Base-by-base conservation (phyloP, 2,888 invertebrate genomes). In the Anodontia alba region DNA sequence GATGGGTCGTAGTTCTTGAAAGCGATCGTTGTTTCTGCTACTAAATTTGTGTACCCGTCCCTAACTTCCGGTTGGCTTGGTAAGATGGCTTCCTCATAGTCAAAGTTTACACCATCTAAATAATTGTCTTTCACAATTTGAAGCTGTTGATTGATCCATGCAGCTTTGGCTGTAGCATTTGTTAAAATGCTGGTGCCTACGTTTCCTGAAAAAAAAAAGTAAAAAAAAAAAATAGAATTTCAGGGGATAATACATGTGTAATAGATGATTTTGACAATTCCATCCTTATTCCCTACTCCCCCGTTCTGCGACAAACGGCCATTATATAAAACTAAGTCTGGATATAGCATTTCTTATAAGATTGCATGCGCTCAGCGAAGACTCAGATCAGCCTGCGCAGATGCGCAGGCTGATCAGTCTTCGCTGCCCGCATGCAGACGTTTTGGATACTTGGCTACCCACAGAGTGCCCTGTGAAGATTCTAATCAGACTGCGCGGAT, bases 71-170 rank as follows among this genome's bases (percentile, higher is more conserved):
- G 79, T 66, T 91, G 83, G 49, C 89, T 83, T 57, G 87, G 77
- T 20, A 84, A 75, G 33, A 95, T 91, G 26, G 90, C 88, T 73
- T 89, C 90, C 78, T 95, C 95, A 87, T 92, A 94, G 84, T 95
- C 95, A 67, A 95, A 88, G 84, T 95, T 95, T 31, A 95, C 84
- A 8, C 95, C 94, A 84, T 94, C 94, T 42, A 93, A 86, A 76
- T 86, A 91, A 51, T 92, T 86, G 0, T 87, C 70, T 62, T 87
- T 76, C 0, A 92, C 92, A 67, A 82, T 73, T 0, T 81, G 43
- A 26, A 94, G 73, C 73, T 91, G 89, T 20, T 87, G 54, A 17
- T 77, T 57, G 15, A 94, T 88, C 94, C 94, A 94, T 8, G 72
- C 38, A 17, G 83, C 33, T 38, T 93, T 83, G 0, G 83, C 76